Conservation (phyloP, 1,140 invertebrate species). For the Aphaenogaster rudis region DNA sequence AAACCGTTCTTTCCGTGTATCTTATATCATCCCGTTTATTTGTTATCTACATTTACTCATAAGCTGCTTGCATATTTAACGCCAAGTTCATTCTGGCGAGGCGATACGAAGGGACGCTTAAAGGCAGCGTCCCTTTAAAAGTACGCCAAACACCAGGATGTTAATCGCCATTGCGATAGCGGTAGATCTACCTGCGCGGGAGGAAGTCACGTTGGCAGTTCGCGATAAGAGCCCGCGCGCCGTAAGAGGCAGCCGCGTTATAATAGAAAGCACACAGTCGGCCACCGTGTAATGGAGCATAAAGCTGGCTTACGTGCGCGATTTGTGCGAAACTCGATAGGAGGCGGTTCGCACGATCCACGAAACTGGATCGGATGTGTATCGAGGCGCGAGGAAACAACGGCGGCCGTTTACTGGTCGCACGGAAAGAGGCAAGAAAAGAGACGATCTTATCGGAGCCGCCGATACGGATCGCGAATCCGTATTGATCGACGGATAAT, state of each 20-base stretch:
- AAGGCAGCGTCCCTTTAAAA: constrained; percentile 41
- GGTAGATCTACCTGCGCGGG: constrained; percentile 46
- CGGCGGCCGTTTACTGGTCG: constrained; percentile 47
- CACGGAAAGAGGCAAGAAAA: constrained; percentile 36
- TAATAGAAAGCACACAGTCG: constrained; percentile 63
- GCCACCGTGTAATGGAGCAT: constrained; percentile 64
- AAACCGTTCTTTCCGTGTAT: too few species aligned
- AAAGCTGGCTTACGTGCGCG: constrained; percentile 65
- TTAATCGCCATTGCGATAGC: constrained; percentile 47
- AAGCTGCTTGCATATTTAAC: constrained; percentile 10
- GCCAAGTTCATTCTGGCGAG: neutral
- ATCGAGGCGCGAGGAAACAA: constrained; percentile 68
- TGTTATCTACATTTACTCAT: constrained; percentile 22
- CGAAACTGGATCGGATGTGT: constrained; percentile 79
- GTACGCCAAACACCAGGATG: constrained; percentile 25
- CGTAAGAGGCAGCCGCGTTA: constrained; percentile 49
- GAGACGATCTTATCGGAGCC: constrained; percentile 56
- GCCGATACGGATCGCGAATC: constrained; percentile 70
- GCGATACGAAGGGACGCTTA: neutral
- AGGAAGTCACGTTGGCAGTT: constrained; percentile 46
- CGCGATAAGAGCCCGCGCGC: constrained; percentile 41
- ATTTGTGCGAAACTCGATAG: constrained; percentile 79
- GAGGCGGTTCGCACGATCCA: constrained; percentile 77
- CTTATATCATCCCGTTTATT: neutral
- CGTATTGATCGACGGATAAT: constrained; percentile 66